Evolutionary conservation across 2,888 invertebrate genomes (phyloP).

Genomic region (Acanthacorydalis orientalis): DNA sequence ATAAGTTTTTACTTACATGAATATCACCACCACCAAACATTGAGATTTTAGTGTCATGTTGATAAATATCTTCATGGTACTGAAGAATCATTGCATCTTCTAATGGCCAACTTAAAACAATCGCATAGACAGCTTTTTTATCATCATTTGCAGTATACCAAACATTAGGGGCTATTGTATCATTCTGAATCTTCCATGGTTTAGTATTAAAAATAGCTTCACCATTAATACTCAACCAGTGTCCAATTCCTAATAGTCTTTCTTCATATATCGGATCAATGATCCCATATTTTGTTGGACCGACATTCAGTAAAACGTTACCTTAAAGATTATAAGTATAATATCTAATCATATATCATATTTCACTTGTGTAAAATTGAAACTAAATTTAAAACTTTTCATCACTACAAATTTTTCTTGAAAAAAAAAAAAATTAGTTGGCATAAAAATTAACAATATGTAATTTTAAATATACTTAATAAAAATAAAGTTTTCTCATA

Average conservation of each 20-base stretch:
- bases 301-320: constrained; percentile 68
- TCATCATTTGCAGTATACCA: constrained; percentile 49
- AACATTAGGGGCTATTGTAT: constrained; percentile 44
- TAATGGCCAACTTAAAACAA: constrained; percentile 50
- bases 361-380: no score
- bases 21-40: not conserved
- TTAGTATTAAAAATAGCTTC: constrained; percentile 66
- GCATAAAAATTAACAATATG: no score
- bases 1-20: no score
- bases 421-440: no score
- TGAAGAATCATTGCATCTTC: constrained; percentile 18
- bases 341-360: no score
- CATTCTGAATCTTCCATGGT: constrained; percentile 73
- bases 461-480: no score
- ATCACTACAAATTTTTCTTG: no score
- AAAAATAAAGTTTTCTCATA: no score
- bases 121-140: constrained; percentile 41
- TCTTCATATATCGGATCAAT: constrained; percentile 79
- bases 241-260: constrained; percentile 56
- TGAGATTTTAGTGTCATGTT: not conserved
- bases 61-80: not conserved
- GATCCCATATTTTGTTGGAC: constrained; percentile 77
- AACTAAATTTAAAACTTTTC: no score
- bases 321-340: constrained; percentile 36
- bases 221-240: constrained; percentile 71